Conservation (phyloP, 2,797 vertebrate genomes). For the Melanotaenia maccullochi region DNA sequence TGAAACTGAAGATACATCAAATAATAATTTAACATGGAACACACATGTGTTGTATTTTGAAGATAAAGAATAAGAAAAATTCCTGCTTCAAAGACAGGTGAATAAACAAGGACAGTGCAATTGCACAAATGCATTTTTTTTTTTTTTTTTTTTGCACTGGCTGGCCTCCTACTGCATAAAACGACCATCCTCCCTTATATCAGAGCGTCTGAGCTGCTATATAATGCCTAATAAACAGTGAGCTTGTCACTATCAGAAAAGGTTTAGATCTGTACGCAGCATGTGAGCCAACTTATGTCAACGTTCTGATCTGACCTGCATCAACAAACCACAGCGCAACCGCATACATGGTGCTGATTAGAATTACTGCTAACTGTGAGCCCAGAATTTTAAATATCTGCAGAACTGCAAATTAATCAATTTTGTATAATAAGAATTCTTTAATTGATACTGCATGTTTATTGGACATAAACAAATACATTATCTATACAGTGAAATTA, state of each 20-base stretch:
- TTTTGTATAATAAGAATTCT: too few relatives aligned
- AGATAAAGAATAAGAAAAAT: constrained; percentile 27
- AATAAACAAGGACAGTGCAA: constrained; percentile 35
- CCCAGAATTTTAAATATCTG: neutral
- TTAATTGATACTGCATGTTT: too few relatives aligned
- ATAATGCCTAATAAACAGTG: constrained; percentile 9
- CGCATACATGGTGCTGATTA: neutral
- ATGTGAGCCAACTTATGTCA: neutral
- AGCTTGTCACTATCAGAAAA: neutral
- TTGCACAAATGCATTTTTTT: neutral
- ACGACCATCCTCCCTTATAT: neutral
- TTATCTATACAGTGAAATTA: too few relatives aligned
- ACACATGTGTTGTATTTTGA: constrained; percentile 19
- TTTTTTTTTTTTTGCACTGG: neutral
- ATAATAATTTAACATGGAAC: constrained; percentile 33
- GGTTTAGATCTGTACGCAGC: neutral
- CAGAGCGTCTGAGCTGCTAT: neutral
- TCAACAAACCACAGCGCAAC: neutral
- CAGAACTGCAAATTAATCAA: neutral
- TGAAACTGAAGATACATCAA: constrained; percentile 27
- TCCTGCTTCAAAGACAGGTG: constrained; percentile 9
- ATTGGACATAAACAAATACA: too few relatives aligned
- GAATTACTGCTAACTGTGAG: neutral
- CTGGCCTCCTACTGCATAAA: neutral
- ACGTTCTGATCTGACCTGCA: neutral